Conservation (phyloP, 2,888 invertebrate genomes). For the Yponomeuta plumbellus region DNA sequence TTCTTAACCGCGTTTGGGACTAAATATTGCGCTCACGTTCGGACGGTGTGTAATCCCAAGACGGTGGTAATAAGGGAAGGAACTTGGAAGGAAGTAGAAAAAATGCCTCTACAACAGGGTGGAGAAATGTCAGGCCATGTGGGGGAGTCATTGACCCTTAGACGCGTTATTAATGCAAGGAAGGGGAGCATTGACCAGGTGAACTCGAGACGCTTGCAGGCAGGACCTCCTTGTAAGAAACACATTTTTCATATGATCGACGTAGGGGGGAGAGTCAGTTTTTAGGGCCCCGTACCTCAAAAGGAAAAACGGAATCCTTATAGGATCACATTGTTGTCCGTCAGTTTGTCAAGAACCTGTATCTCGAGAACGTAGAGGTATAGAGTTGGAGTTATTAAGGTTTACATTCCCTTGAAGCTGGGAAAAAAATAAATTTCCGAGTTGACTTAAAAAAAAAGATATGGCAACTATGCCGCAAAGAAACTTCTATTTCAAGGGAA, state of each 20-base stretch:
- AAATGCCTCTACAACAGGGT: conserved; percentile 38
- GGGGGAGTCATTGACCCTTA: conserved; percentile 57
- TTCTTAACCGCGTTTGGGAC: background rate
- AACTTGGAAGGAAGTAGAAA: conserved; percentile 60
- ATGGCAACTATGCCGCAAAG: too few relatives aligned
- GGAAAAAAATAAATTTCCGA: too few relatives aligned
- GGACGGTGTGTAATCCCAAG: background rate
- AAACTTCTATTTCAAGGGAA: too few relatives aligned
- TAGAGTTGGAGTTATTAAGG: too few relatives aligned
- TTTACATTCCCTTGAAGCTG: too few relatives aligned
- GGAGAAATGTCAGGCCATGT: conserved; percentile 52
- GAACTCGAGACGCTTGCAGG: conserved; percentile 29
- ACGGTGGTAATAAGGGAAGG: conserved; percentile 52
- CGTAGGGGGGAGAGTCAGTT: too few relatives aligned
- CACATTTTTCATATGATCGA: background rate
- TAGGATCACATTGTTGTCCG: too few relatives aligned
- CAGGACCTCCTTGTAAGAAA: background rate
- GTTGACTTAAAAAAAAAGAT: too few relatives aligned
- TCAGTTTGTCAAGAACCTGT: too few relatives aligned
- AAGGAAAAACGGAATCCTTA: too few relatives aligned
- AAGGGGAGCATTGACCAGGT: conserved; percentile 57
- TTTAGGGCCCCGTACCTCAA: too few relatives aligned
- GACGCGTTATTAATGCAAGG: conserved; percentile 59
- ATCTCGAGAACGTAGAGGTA: too few relatives aligned
- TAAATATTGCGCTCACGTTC: background rate